These are phyloP conservation scores for Cryptosula pallasiana DNA, from an alignment of 2,888 invertebrate genomes.

Conservation along the genomic window DNA sequence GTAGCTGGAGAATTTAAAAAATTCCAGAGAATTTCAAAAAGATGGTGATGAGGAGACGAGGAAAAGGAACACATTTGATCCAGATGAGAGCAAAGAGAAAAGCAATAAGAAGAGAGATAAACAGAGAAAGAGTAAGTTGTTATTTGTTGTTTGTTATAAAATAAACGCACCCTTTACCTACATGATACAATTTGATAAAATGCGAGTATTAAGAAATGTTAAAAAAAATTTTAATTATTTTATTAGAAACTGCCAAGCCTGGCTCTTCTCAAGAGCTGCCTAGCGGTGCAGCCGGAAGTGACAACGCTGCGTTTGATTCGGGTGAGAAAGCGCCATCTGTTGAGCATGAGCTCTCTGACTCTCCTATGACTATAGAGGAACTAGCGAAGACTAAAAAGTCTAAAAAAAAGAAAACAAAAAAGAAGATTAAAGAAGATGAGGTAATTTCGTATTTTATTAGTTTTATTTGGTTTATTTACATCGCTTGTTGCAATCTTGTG, in stretches of 20 bases:
- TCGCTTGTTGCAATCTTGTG: neutral
- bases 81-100: conserved; percentile 40
- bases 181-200: too few relatives aligned
- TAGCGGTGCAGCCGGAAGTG: neutral
- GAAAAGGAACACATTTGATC: conserved; percentile 46
- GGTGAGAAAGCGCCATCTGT: neutral
- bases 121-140: conserved; percentile 31
- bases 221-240: too few relatives aligned
- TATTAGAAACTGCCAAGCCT: neutral
- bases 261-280: neutral
- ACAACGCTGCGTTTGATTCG: neutral
- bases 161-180: too few relatives aligned
- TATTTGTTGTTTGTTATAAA: too few relatives aligned
- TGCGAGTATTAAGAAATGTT: too few relatives aligned
- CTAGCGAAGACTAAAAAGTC: neutral
- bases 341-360: neutral
- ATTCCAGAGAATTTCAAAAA: conserved; percentile 21
- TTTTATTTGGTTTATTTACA: neutral
- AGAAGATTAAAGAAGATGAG: neutral
- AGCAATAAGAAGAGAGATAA: conserved; percentile 44
- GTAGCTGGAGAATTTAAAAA: conserved; percentile 4
- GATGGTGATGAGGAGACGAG: conserved; percentile 36
- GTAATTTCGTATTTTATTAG: neutral
- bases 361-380: conserved; percentile 19
- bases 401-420: neutral